Evolutionary conservation across 2,113 vertebrate genomes (phyloP).

Genomic region (Neotragus pygmaeus): DNA sequence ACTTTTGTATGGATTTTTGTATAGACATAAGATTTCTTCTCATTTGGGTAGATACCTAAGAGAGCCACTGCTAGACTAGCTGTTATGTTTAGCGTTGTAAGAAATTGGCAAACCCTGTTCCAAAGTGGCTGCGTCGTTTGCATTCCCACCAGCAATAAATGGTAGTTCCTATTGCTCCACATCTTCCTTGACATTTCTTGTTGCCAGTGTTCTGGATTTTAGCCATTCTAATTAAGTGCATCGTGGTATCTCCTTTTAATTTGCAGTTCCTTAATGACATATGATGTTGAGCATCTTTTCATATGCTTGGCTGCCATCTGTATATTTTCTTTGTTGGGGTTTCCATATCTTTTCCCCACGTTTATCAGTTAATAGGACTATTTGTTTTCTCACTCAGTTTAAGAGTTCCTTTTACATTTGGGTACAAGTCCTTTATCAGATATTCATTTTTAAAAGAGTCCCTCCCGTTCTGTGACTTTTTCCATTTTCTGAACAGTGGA

Average conservation of each 20-base stretch:
- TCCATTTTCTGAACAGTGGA: background rate
- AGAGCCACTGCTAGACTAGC: background rate
- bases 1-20: background rate
- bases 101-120: background rate
- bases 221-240: background rate
- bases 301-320: background rate
- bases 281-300: background rate
- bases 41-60: background rate
- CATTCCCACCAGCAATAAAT: background rate
- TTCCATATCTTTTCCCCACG: background rate
- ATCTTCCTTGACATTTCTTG: background rate
- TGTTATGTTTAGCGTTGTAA: background rate
- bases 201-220: background rate
- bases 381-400: background rate
- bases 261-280: background rate
- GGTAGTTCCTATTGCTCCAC: background rate
- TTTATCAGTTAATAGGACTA: background rate
- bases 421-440: background rate
- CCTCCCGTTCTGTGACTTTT: background rate
- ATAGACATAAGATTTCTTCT: background rate
- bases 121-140: rapidly evolving
- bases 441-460: background rate
- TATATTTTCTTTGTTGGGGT: background rate
- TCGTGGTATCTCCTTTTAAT: background rate
- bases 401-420: background rate